Percentiles rank a stretch among this genome's conserved stretches.
phyloP scores from a whole-genome alignment of 2,113 vertebrate genomes.

The Ornithorhynchus anatinus region DNA sequence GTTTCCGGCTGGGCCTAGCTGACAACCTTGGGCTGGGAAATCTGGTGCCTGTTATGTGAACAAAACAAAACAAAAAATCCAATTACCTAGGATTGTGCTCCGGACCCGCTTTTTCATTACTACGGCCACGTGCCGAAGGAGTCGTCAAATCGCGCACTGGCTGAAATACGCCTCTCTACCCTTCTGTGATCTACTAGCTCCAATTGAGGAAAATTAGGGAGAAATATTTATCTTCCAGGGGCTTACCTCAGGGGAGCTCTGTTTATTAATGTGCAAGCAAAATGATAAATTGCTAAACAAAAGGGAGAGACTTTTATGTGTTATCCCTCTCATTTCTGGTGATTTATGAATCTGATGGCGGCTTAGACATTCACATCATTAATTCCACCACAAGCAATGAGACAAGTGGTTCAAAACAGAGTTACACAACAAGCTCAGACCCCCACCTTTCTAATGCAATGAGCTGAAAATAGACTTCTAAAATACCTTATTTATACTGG shows the following conservation, averaged over 20 bases:
- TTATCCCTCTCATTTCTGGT: slow-evolving; percentile 90
- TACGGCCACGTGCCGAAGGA: slow-evolving; percentile 32
- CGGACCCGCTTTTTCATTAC: slow-evolving; percentile 25
- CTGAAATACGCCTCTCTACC: slow-evolving; percentile 64
- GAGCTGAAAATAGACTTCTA: slow-evolving; percentile 16
- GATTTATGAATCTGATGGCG: slow-evolving; percentile 93
- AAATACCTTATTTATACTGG: no score
- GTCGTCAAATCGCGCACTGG: slow-evolving; percentile 34
- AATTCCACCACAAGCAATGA: slow-evolving; percentile 81
- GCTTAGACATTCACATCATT: slow-evolving; percentile 85
- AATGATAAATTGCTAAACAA: slow-evolving; percentile 87
- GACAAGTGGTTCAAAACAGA: slow-evolving; percentile 69
- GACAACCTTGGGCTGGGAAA: slow-evolving; percentile 91
- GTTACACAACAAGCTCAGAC: slow-evolving; percentile 36
- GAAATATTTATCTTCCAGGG: slow-evolving; percentile 80
- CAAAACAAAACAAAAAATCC: slow-evolving; percentile 54
- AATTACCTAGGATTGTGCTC: slow-evolving; percentile 49
- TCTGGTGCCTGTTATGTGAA: slow-evolving; percentile 79
- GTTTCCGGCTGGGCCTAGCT: slow-evolving; percentile 89
- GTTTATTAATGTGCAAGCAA: slow-evolving; percentile 86
- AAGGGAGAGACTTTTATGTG: slow-evolving; percentile 81
- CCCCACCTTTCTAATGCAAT: slow-evolving; percentile 28
- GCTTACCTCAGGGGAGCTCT: slow-evolving; percentile 80
- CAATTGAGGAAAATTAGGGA: slow-evolving; percentile 80
- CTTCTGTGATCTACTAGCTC: slow-evolving; percentile 74